Base-by-base conservation (phyloP, 2,113 vertebrate genomes). In the Callionymus lyra region DNA sequence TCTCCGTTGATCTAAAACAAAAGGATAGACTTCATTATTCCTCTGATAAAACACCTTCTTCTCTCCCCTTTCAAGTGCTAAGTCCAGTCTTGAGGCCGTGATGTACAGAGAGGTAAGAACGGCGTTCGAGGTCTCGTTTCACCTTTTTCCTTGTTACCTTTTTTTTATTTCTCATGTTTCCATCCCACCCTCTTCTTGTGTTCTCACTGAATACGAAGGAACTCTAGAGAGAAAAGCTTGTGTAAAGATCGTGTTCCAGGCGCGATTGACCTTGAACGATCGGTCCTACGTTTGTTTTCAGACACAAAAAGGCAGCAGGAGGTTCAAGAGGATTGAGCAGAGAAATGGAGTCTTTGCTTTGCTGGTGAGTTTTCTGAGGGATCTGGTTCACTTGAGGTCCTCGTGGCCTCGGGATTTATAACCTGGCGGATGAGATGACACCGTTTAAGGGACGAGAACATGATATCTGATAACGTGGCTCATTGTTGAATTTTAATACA, bases 251-350 rank as follows among this genome's bases (percentile, higher is more conserved):
- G 1, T 38, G 0, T 84, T n/a, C n/a, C n/a, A n/a, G n/a, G n/a
- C n/a, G n/a, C n/a, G n/a, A n/a, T n/a, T n/a, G n/a, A n/a, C n/a
- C n/a, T n/a, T n/a, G n/a, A n/a, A n/a, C n/a, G n/a, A n/a, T n/a
- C n/a, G n/a, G n/a, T n/a, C n/a, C n/a, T 65, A 41, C 70, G 50
- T 72, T 87, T 67, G 85, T 67, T 88, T 88, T 72, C 86, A 88
- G 87, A 88, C 87, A 76, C 87, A 88, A 79, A 88, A 88, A 82
- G 87, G 87, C 34, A 88, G 87, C 83, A 85, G 83, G 80, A 80
- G 87, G 65, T 88, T 88, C 85, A 88, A 87, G 85, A 87, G 87
- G 85, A 87, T 88, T 83, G 87, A 88, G 67, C 86, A 87, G 84
- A 87, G 84, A 84, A 88, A 88, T 12, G 86, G 87, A 83, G 84